Conservation (phyloP, 2,797 vertebrate species). For the Myotis findleyi region DNA sequence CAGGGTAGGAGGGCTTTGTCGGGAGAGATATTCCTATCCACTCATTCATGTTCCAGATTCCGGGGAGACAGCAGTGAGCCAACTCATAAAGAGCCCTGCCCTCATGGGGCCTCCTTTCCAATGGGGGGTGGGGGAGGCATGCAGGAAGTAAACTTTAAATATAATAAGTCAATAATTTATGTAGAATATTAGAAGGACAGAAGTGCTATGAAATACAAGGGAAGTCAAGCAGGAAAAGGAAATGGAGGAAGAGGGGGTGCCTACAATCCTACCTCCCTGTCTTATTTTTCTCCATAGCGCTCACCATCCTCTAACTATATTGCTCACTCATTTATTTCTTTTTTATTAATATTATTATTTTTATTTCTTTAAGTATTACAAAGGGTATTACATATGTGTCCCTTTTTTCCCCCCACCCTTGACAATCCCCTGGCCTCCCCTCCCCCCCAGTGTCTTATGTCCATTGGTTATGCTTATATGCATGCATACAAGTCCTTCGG, state of each 20-base stretch:
- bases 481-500: too few relatives aligned
- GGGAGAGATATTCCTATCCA: too few relatives aligned
- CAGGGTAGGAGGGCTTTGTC: background rate
- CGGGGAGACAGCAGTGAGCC: background rate
- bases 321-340: background rate
- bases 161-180: background rate
- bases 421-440: too few relatives aligned
- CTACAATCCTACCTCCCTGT: background rate
- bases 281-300: background rate
- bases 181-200: background rate
- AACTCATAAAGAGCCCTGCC: background rate
- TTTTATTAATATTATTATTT: too few relatives aligned
- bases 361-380: too few relatives aligned
- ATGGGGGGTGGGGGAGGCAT: too few relatives aligned
- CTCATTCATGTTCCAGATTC: background rate
- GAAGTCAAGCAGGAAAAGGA: background rate
- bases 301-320: accelerated
- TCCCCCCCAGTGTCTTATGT: too few relatives aligned
- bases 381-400: too few relatives aligned
- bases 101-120: background rate
- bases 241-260: background rate
- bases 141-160: background rate
- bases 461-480: too few relatives aligned
- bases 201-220: background rate
- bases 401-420: too few relatives aligned